Conservation (phyloP, 2,113 vertebrate genomes). For the Lycaon pictus region DNA sequence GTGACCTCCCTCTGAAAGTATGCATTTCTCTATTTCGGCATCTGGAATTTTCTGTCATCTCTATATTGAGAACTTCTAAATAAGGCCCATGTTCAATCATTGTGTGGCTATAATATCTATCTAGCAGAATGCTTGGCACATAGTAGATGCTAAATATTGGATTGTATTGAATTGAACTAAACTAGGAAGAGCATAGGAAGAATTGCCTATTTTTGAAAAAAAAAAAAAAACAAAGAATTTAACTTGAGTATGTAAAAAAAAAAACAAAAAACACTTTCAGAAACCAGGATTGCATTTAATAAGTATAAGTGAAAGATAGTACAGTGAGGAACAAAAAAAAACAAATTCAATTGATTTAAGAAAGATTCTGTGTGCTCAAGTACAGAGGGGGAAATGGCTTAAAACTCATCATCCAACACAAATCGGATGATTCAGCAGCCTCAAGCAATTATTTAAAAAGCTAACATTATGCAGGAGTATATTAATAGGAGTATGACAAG, state of each 20-base stretch:
- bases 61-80: not conserved
- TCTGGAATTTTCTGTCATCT: not conserved
- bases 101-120: not conserved
- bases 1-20: not conserved
- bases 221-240: not conserved
- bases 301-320: not conserved
- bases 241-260: not conserved
- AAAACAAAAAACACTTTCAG: not conserved
- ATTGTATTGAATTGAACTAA: not conserved
- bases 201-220: not conserved
- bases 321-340: not conserved
- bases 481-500: conserved; percentile 64
- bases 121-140: not conserved
- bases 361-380: conserved; percentile 7
- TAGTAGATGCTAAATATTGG: not conserved
- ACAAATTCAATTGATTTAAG: not conserved
- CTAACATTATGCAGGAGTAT: conserved; percentile 53
- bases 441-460: conserved; percentile 72
- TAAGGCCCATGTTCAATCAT: not conserved
- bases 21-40: not conserved
- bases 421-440: conserved; percentile 67
- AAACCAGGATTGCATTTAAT: not conserved
- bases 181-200: not conserved
- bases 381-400: not conserved
- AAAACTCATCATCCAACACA: not conserved